Conservation (phyloP, 2,797 vertebrate genomes). For the Cottoperca gobio region DNA sequence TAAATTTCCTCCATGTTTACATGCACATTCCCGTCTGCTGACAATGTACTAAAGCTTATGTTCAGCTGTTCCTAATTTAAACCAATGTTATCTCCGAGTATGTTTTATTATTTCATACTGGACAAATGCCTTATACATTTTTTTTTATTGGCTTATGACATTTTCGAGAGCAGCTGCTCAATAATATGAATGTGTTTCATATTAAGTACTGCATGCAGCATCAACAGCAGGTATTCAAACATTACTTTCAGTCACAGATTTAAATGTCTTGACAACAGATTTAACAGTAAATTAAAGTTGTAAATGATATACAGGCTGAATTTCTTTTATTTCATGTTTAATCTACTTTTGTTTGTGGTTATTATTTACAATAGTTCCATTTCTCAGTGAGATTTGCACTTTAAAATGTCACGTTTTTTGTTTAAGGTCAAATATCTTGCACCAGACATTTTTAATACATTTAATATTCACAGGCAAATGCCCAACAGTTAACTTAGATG, state of each 20-base stretch:
- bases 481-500: neutral
- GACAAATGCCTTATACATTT: neutral
- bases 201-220: neutral
- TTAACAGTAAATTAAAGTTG: neutral
- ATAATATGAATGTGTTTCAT: neutral
- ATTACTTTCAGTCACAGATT: neutral
- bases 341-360: neutral
- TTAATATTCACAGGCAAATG: neutral
- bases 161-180: neutral
- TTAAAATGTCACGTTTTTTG: neutral
- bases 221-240: neutral
- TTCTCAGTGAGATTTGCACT: neutral
- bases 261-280: neutral
- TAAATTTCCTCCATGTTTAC: constrained; percentile 58
- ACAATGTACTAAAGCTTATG: constrained; percentile 2
- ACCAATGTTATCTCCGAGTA: neutral
- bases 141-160: neutral
- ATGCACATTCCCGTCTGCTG: constrained; percentile 15
- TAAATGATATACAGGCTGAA: neutral
- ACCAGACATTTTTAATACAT: neutral
- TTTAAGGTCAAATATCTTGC: neutral
- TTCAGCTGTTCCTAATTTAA: neutral
- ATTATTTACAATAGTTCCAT: neutral
- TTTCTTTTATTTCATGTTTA: neutral
- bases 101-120: constrained; percentile 3